Evolutionary conservation across 2,113 vertebrate species (phyloP).

Genomic region (Lagopus leucura): DNA sequence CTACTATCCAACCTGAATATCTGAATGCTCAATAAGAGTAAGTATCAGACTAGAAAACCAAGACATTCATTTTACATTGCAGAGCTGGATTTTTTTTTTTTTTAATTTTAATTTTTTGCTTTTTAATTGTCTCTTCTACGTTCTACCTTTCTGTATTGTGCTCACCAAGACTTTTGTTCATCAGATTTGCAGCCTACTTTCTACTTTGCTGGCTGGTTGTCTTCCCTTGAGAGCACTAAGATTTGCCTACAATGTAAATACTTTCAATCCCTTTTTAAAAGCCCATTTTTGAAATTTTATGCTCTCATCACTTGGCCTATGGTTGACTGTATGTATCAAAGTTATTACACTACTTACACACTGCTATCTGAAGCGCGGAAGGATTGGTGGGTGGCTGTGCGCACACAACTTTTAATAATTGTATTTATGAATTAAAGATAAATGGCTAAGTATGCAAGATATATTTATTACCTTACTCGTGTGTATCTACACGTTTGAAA

Average conservation of each 20-base stretch:
- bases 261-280: not conserved
- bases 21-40: too few species aligned
- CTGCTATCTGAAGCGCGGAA: accelerated
- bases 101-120: too few species aligned
- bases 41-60: too few species aligned
- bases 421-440: not conserved
- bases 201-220: not conserved
- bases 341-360: not conserved
- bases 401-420: not conserved
- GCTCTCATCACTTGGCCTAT: not conserved
- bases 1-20: too few species aligned
- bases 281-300: not conserved
- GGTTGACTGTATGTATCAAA: not conserved
- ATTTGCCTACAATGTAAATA: not conserved
- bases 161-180: not conserved
- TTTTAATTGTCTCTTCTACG: too few species aligned
- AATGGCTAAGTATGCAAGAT: not conserved
- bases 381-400: not conserved
- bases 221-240: not conserved
- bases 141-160: too few species aligned
- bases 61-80: too few species aligned
- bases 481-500: not conserved
- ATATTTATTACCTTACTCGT: not conserved
- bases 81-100: too few species aligned
- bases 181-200: not conserved